phyloP scores from a whole-genome alignment of 1,140 invertebrate species.

The Drosophila parabipectinata region DNA sequence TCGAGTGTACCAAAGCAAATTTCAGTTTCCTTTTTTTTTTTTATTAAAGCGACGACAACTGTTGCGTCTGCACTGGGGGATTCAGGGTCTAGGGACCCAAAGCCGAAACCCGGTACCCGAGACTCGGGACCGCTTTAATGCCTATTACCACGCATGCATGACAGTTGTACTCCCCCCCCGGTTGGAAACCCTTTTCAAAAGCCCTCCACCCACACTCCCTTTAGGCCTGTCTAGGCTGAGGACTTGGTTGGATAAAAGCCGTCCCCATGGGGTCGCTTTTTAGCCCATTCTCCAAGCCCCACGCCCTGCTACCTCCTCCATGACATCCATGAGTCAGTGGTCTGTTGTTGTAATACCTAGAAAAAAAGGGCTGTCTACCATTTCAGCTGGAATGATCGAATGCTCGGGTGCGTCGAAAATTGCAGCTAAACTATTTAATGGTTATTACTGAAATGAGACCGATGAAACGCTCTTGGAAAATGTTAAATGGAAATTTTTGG shows the following conservation, averaged over 20 bases:
- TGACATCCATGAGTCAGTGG: slow-evolving; percentile 33
- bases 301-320: background rate
- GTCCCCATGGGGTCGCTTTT: slow-evolving; percentile 51
- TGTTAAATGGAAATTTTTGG: slow-evolving; percentile 35
- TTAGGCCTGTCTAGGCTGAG: slow-evolving; percentile 50
- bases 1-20: slow-evolving; percentile 37
- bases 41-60: slow-evolving; percentile 67
- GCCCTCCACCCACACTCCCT: slow-evolving; percentile 39
- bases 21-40: slow-evolving; percentile 31
- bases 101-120: slow-evolving; percentile 9
- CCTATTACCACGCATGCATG: slow-evolving; percentile 79
- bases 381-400: slow-evolving; percentile 32
- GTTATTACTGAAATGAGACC: slow-evolving; percentile 41
- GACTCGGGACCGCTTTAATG: slow-evolving; percentile 56
- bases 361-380: slow-evolving; percentile 33
- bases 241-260: slow-evolving; percentile 60
- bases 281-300: slow-evolving; percentile 8
- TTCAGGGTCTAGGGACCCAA: background rate
- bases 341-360: slow-evolving; percentile 2
- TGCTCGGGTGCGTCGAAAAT: slow-evolving; percentile 34
- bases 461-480: slow-evolving; percentile 15
- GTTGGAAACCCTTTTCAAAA: slow-evolving; percentile 1
- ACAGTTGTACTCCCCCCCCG: slow-evolving; percentile 39
- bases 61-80: slow-evolving; percentile 22
- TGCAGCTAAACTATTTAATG: slow-evolving; percentile 28